Conservation (phyloP, 2,888 invertebrate genomes). For the Oscheius sp. region DNA sequence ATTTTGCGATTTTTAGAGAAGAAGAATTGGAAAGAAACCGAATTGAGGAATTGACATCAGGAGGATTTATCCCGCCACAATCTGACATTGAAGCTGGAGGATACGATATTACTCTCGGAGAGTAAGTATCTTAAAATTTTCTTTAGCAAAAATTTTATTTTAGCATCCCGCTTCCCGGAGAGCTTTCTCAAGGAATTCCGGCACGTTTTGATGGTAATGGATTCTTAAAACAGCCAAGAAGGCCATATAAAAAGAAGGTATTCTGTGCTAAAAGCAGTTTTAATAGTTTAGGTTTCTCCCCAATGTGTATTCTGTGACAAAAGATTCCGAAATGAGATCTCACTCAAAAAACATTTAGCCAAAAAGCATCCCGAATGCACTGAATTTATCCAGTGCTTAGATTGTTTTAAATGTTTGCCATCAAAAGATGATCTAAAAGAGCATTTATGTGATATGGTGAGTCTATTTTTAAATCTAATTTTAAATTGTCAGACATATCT, state of each 20-base stretch:
- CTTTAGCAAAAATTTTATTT: no score
- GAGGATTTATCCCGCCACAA: constrained; percentile 70
- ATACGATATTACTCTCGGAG: constrained; percentile 36
- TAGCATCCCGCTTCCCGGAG: constrained; percentile 68
- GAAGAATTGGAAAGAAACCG: constrained; percentile 65
- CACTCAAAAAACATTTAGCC: constrained; percentile 64
- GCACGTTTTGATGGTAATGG: constrained; percentile 65
- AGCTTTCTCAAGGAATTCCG: constrained; percentile 57
- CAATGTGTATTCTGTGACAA: constrained; percentile 71
- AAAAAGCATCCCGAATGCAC: constrained; percentile 65
- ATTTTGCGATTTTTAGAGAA: constrained; percentile 20
- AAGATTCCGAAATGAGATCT: constrained; percentile 69
- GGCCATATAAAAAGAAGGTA: constrained; percentile 67
- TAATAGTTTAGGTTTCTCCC: constrained; percentile 57
- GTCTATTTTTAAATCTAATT: background rate
- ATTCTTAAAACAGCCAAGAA: constrained; percentile 52
- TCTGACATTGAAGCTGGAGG: constrained; percentile 56
- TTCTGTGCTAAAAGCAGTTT: background rate
- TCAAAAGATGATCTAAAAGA: constrained; percentile 51
- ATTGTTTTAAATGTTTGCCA: constrained; percentile 68
- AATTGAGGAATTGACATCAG: constrained; percentile 67
- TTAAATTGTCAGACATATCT: constrained; percentile 51
- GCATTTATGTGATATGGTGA: constrained; percentile 68
- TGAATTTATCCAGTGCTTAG: constrained; percentile 68
- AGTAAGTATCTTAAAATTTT: constrained; percentile 22